phyloP scores from a whole-genome alignment of 2,888 invertebrate species.

The Sycophila texana region DNA sequence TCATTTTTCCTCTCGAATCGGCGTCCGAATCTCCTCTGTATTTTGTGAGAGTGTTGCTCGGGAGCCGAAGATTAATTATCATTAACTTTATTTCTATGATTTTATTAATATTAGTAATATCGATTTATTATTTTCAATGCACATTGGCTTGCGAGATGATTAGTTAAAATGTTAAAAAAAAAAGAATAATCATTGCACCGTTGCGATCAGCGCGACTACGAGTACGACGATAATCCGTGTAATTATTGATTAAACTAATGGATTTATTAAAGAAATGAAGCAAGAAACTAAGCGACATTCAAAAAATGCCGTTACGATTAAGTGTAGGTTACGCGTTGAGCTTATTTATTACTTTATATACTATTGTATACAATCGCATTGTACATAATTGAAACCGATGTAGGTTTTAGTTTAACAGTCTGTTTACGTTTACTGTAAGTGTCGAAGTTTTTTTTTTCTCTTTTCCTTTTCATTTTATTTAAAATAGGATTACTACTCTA shows the following conservation, averaged over 20 bases:
- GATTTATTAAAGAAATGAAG: slow-evolving; percentile 45
- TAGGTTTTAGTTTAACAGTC: slow-evolving; percentile 45
- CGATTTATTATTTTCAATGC: slow-evolving; percentile 45
- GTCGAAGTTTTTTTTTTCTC: slow-evolving; percentile 42
- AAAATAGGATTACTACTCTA: slow-evolving; percentile 16
- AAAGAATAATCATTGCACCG: slow-evolving; percentile 45
- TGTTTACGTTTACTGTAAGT: slow-evolving; percentile 33
- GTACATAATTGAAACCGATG: slow-evolving; percentile 64
- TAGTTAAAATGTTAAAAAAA: slow-evolving; percentile 41
- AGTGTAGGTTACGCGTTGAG: slow-evolving; percentile 68
- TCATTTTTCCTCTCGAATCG: slow-evolving; percentile 42
- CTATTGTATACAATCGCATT: slow-evolving; percentile 65
- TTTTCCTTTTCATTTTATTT: slow-evolving; percentile 31
- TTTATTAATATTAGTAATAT: slow-evolving; percentile 52
- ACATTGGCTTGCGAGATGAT: slow-evolving; percentile 45
- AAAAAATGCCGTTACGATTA: slow-evolving; percentile 37
- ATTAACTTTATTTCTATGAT: slow-evolving; percentile 51
- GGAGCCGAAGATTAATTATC: slow-evolving; percentile 52
- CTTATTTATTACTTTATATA: slow-evolving; percentile 72
- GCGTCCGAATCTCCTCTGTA: slow-evolving; percentile 58
- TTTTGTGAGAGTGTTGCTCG: slow-evolving; percentile 50
- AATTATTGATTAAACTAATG: slow-evolving; percentile 50
- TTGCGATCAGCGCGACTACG: slow-evolving; percentile 29
- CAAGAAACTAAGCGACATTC: slow-evolving; percentile 25
- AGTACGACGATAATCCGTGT: slow-evolving; percentile 44